Evolutionary conservation across 2,797 vertebrate species (phyloP).

Genomic region (Lacerta viridis): DNA sequence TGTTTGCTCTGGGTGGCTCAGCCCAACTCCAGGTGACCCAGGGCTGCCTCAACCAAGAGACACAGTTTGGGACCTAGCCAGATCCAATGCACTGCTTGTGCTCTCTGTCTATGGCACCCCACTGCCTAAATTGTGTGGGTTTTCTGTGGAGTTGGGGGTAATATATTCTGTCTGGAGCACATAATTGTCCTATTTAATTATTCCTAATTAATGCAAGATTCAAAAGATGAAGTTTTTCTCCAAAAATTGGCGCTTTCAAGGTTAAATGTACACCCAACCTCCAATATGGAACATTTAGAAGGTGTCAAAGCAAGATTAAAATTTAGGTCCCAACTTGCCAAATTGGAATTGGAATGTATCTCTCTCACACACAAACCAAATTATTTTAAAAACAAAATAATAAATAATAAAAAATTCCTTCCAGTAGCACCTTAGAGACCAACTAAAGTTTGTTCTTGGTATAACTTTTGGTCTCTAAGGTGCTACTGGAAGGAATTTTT

Average conservation of each 20-base stretch:
- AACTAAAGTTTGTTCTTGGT: no score
- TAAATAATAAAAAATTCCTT: no score
- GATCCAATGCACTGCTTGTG: not conserved
- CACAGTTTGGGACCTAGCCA: no score
- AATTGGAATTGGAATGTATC: not conserved
- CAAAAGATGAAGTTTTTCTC: not conserved
- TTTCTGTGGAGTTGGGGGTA: no score
- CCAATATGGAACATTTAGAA: not conserved
- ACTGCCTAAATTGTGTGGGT: not conserved
- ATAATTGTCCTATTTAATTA: not conserved
- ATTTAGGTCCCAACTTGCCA: not conserved
- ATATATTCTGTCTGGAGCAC: no score
- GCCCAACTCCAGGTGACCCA: no score
- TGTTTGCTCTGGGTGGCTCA: no score
- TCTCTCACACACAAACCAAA: not conserved
- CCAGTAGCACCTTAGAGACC: no score
- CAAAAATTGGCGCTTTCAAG: not conserved
- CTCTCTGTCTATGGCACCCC: no score
- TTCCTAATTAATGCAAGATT: not conserved
- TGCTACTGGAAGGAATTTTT: no score
- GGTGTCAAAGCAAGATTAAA: not conserved
- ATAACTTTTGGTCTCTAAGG: no score
- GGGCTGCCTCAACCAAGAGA: no score
- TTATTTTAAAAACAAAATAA: not conserved
- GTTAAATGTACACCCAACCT: not conserved